Percentiles rank a stretch among this genome's conserved stretches.
Evolutionary conservation across 2,113 vertebrate genomes (phyloP).

Genomic region (Centropus unirufus): DNA sequence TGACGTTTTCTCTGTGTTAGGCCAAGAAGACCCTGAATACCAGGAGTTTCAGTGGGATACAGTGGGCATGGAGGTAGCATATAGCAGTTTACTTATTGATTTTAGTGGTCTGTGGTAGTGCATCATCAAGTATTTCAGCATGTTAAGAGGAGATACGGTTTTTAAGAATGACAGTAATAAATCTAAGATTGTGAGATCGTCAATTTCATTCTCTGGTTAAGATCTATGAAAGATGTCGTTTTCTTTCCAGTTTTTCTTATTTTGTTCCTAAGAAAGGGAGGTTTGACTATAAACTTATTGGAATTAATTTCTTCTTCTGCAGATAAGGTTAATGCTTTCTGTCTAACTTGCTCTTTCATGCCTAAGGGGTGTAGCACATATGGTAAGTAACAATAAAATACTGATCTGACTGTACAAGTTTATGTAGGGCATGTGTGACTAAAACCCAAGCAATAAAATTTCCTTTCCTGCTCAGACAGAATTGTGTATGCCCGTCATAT

Average conservation of each 20-base stretch:
- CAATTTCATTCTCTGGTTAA: background rate
- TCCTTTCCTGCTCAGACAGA: slow-evolving; percentile 54
- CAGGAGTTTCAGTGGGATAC: background rate
- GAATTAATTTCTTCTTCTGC: background rate
- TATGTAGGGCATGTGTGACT: slow-evolving; percentile 63
- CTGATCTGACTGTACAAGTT: slow-evolving; percentile 60
- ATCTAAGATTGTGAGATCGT: background rate
- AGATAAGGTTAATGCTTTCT: slow-evolving; percentile 19
- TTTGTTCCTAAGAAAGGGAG: background rate
- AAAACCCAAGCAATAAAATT: slow-evolving; percentile 61
- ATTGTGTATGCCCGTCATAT: slow-evolving; percentile 51
- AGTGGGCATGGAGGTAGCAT: background rate
- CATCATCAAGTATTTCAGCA: background rate
- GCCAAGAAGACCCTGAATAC: background rate
- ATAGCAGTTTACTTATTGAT: background rate
- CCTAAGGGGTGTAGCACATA: slow-evolving; percentile 22
- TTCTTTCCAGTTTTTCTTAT: background rate
- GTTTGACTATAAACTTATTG: background rate
- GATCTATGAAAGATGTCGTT: background rate
- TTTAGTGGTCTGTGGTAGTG: background rate
- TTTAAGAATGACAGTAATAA: background rate
- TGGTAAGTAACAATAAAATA: slow-evolving; percentile 58
- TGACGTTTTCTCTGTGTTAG: background rate
- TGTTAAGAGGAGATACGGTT: background rate
- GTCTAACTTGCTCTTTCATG: background rate